Conservation (phyloP, 2,113 vertebrate species). For the Chionomys nivalis region DNA sequence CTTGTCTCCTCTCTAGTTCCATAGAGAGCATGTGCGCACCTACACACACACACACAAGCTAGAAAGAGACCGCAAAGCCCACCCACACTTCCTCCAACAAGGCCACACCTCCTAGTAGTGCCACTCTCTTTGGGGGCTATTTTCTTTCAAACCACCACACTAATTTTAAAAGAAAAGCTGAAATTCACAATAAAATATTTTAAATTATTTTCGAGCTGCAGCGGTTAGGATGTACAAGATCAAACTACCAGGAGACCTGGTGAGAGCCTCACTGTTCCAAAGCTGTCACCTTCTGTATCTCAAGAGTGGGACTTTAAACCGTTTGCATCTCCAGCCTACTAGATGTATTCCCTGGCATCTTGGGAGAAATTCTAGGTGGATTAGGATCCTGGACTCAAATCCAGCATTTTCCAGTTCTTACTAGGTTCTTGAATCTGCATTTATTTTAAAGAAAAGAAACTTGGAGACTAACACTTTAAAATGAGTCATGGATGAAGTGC, state of each 20-base stretch:
- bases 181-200: not conserved
- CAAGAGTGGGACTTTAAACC: constrained; percentile 76
- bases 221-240: too few relatives aligned
- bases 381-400: constrained; percentile 42
- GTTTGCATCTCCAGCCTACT: constrained; percentile 79
- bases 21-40: accelerated
- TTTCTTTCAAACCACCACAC: not conserved
- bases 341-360: constrained; percentile 65
- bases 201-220: not conserved
- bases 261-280: too few relatives aligned
- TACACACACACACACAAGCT: not conserved
- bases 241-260: too few relatives aligned
- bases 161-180: not conserved
- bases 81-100: not conserved
- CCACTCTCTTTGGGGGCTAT: not conserved
- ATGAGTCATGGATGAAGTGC: not conserved
- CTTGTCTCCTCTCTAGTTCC: not conserved
- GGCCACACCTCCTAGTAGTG: not conserved
- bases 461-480: constrained; percentile 18
- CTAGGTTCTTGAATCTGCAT: constrained; percentile 50
- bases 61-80: not conserved
- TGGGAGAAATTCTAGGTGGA: constrained; percentile 60
- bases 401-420: constrained; percentile 63
- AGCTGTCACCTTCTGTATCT: too few relatives aligned
- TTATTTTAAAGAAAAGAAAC: constrained; percentile 57